Evolutionary conservation across 2,888 invertebrate species (phyloP).

Genomic region (Agelastica alni): DNA sequence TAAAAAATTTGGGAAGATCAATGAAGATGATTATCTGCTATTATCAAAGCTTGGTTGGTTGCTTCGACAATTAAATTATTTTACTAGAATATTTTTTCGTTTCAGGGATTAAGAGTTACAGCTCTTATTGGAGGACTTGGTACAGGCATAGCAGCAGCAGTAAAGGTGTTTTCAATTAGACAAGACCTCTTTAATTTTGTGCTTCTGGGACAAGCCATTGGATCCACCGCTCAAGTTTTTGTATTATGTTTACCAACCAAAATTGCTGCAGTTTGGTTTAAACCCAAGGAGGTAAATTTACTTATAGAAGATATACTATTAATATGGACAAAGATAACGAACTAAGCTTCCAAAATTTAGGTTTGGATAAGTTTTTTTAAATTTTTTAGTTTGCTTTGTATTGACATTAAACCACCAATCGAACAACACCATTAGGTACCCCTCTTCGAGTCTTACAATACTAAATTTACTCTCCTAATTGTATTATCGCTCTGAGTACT

Average conservation of each 20-base stretch:
- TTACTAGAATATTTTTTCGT: conserved; percentile 5
- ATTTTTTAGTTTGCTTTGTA: too few species aligned
- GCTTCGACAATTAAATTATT: not conserved
- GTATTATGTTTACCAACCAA: conserved; percentile 88
- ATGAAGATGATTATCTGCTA: too few species aligned
- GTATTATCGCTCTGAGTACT: too few species aligned
- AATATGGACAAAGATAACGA: too few species aligned
- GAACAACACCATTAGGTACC: too few species aligned
- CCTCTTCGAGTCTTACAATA: too few species aligned
- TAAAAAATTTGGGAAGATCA: too few species aligned
- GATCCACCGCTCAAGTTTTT: conserved; percentile 85
- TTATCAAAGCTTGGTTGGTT: not conserved
- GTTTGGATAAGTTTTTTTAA: too few species aligned
- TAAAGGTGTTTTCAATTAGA: conserved; percentile 83
- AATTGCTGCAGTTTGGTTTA: conserved; percentile 96
- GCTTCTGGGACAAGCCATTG: conserved; percentile 85
- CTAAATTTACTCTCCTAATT: too few species aligned
- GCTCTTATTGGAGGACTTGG: conserved; percentile 80
- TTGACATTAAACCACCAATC: too few species aligned
- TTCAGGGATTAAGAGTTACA: conserved; percentile 79
- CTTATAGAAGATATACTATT: too few species aligned
- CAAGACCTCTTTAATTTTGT: conserved; percentile 84
- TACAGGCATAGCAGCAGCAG: conserved; percentile 85
- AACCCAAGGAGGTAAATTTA: conserved; percentile 86
- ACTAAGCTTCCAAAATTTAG: too few species aligned